These are phyloP conservation scores for Bombus sibiricus DNA, from an alignment of 1,140 invertebrate species.

Conservation along the genomic window DNA sequence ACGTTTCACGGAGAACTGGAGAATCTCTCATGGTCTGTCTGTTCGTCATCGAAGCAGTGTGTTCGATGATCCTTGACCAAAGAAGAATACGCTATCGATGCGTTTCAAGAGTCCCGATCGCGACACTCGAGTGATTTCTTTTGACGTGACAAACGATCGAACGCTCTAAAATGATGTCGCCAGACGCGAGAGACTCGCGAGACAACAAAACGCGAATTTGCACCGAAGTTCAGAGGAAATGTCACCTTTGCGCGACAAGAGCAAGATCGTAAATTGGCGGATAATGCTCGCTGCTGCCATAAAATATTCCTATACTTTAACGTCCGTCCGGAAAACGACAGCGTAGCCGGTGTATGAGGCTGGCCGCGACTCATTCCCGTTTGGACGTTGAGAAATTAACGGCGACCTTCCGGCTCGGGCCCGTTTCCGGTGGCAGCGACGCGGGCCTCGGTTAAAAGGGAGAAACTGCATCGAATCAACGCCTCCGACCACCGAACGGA, in stretches of 20 bases:
- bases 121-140: not conserved
- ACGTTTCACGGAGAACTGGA: not conserved
- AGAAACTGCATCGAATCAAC: conserved; percentile 35
- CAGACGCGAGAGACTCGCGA: no score
- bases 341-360: conserved; percentile 9
- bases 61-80: not conserved
- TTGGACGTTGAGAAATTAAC: conserved; percentile 64
- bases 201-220: conserved; percentile 40
- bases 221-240: conserved; percentile 26
- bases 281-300: conserved; percentile 64
- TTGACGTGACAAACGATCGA: not conserved
- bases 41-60: no score
- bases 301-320: conserved; percentile 73
- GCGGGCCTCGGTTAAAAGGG: conserved; percentile 5
- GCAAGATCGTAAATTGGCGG: conserved; percentile 70
- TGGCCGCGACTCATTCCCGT: conserved; percentile 17
- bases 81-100: no score
- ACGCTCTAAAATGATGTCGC: no score
- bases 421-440: conserved; percentile 33
- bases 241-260: conserved; percentile 20
- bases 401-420: conserved; percentile 43
- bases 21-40: no score
- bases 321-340: conserved; percentile 51
- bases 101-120: not conserved
- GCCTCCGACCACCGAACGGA: not conserved